Percentiles rank a stretch among this genome's conserved stretches.
These are phyloP conservation scores for Halisarca cf. caerulea DNA, from an alignment of 37 sponge, comb jelly and placozoan species.

Conservation along the genomic window DNA sequence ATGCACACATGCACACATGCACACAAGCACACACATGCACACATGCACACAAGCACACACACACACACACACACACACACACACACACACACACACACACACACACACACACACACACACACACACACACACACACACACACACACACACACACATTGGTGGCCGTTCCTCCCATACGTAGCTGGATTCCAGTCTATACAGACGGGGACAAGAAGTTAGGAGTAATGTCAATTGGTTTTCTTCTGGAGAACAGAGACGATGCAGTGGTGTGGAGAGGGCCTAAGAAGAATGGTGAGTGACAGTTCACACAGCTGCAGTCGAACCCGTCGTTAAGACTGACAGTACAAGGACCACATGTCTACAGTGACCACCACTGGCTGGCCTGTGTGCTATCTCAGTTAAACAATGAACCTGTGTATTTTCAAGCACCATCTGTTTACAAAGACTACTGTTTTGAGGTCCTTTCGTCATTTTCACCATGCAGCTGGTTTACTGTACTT, in stretches of 20 bases:
- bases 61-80: not conserved
- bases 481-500: no score
- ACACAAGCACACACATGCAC: not conserved
- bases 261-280: constrained; percentile 92
- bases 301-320: no score
- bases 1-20: not conserved
- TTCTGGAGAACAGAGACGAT: constrained; percentile 68
- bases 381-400: no score
- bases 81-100: not conserved
- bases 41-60: not conserved
- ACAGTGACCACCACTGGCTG: no score
- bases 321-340: no score
- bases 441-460: no score
- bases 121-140: not conserved
- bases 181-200: constrained; percentile 85
- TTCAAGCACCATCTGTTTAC: no score
- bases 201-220: constrained; percentile 56
- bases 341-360: no score
- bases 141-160: not conserved
- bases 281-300: constrained; percentile 86
- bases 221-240: constrained; percentile 87
- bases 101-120: not conserved
- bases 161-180: not conserved
- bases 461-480: no score
- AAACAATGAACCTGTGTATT: no score